Base-by-base conservation (phyloP, 2,113 vertebrate genomes). In the Alectura lathami region DNA sequence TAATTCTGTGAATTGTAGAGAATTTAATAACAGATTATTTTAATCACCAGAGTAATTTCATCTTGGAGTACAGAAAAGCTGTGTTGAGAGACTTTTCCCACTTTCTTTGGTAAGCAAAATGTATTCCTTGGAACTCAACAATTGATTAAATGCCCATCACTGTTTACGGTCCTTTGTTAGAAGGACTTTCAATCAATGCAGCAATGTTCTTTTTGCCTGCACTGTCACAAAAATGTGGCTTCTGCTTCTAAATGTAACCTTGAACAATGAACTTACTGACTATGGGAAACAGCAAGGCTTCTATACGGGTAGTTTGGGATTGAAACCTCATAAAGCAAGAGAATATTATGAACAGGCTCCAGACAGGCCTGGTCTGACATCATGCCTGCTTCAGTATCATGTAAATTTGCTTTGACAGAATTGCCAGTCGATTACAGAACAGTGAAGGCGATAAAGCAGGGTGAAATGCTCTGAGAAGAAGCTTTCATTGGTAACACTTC, bases 221-320 rank as follows among this genome's bases (percentile, higher is more conserved):
- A 68, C 64, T 90, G 67, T 92, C 91, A 90, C 36, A 54, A 66
- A 91, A 89, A 77, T 77, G 50, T 62, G 70, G 26, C 75, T 91
- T 70, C 89, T 93, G 27, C 47, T 95, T 96, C 91, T 96, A 91
- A 94, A 79, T 36, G 62, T 86, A 92, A 74, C 69, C 36, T 70
- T 54, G 48, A 93, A 48, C 36, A 73, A 69, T 75, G 60, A 95
- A 84, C 26, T 67, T 89, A 73, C 36, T 43, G 54, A 90, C 26
- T 17, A 63, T 9, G 6, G 18, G 36, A 79, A 78, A 74, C 8
- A 45, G 59, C 42, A 27, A 32, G 62, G 30, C 34, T 59, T 76
- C 60, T 68, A 5, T 69, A 77, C 89, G 51, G 56, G 62, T 47
- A 22, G 77, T 62, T 67, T 76, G 56, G 11, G 47, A 83, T 17